Evolutionary conservation across 2,797 vertebrate species (phyloP).

Genomic region (Poecilia velifera): DNA sequence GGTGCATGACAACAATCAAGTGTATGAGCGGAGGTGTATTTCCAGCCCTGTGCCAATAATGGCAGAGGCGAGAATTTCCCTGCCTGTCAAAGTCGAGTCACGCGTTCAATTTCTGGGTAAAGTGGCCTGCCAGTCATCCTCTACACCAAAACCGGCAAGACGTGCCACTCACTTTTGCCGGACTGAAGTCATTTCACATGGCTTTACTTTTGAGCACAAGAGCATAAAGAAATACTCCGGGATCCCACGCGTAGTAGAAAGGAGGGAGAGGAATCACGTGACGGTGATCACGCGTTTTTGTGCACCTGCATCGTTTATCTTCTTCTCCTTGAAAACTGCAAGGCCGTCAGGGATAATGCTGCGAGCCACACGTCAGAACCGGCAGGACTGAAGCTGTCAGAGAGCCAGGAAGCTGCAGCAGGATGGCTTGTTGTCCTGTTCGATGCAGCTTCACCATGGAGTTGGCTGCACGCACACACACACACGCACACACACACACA

Average conservation of each 20-base stretch:
- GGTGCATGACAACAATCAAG: slow-evolving; percentile 47
- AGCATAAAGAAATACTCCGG: slow-evolving; percentile 46
- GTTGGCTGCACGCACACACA: slow-evolving; percentile 13
- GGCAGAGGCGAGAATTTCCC: slow-evolving; percentile 26
- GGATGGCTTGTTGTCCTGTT: slow-evolving; percentile 25
- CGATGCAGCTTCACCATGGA: slow-evolving; percentile 2
- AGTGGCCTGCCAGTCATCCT: slow-evolving; percentile 42
- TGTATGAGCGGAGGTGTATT: slow-evolving; percentile 40
- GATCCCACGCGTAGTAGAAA: neutral
- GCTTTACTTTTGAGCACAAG: slow-evolving; percentile 39
- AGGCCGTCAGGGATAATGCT: slow-evolving; percentile 6
- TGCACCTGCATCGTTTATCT: slow-evolving; percentile 1
- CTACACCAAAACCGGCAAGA: slow-evolving; percentile 39
- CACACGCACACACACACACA: slow-evolving; percentile 17
- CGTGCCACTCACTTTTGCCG: slow-evolving; percentile 54
- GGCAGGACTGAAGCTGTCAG: neutral
- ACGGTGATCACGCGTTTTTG: slow-evolving; percentile 2
- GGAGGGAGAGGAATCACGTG: neutral
- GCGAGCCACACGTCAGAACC: neutral
- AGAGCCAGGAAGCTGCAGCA: slow-evolving; percentile 22
- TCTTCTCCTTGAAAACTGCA: neutral
- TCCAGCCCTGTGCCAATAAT: slow-evolving; percentile 27
- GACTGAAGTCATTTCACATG: slow-evolving; percentile 36
- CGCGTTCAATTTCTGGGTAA: slow-evolving; percentile 28
- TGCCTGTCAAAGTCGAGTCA: slow-evolving; percentile 43